Evolutionary conservation across 1,140 invertebrate species (phyloP), one percentile per base, ranked within the genome.

Genomic region (Pseudachorutes palmiensis): DNA sequence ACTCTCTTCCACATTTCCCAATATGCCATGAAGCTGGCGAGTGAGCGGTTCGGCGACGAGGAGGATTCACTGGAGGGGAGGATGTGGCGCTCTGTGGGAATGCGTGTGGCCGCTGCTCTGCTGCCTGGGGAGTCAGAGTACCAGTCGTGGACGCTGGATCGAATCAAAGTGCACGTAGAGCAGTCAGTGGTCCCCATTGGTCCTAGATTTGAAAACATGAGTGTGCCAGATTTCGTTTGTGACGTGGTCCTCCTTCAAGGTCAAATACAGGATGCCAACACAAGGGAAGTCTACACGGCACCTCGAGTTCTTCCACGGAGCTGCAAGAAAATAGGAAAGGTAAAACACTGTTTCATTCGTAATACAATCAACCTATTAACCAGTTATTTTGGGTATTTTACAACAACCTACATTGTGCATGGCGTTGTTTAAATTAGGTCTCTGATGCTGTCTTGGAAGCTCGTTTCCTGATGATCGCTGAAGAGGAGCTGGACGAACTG

Each of bases 41-140:
- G 68, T 28, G 48, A 60, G 26, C 30, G 26, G n/a, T 73, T 67
- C 49, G 62, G 45, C 14, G 65, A 68, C 28, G 19, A 19, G 28
- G 61, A 49, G 9, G 64, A 66, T 45, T 63, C 57, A 0, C 64
- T 69, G 32, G 64, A 76, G 48, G 51, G 68, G 16, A 59, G 72
- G 55, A 75, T 77, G 61, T 77, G 76, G 76, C 71, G 76, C 51
- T 66, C 70, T 12, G 65, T 60, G 31, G 71, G 70, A 28, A 66
- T 74, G 26, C 48, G 70, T 16, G 32, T 76, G 16, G 72, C 69
- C 0, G 41, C 60, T n/a, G 57, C 72, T 1, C 63, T 77, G 22
- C 68, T 76, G 14, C 63, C 72, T 41, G 62, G 61, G 19, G 61
- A 70, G 33, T 72, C 75, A 9, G 60, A 59, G 36, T 77, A 68